Percentiles rank a stretch among this genome's conserved stretches.
phyloP scores from a whole-genome alignment of 2,113 vertebrate species.

The Rhinopomastus cyanomelas region DNA sequence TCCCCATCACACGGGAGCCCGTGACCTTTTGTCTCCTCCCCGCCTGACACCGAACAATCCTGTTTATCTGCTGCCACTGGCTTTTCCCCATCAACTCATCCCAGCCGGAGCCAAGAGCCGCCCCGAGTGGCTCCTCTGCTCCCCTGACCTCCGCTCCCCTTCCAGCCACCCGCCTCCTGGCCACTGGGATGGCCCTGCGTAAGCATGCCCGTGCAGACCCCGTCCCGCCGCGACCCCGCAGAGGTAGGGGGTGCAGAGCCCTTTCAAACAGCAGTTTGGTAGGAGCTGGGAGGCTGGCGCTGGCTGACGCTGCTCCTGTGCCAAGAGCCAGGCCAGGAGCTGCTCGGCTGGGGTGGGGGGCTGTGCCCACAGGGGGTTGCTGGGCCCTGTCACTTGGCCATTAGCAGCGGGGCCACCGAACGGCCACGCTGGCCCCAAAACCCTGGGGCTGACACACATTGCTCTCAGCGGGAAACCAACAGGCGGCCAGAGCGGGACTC shows the following conservation, averaged over 20 bases:
- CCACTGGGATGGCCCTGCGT: fast-evolving
- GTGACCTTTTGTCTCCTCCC: constrained; percentile 68
- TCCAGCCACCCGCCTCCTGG: background rate
- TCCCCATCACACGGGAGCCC: constrained; percentile 62
- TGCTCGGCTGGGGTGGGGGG: background rate
- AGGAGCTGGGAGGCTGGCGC: fast-evolving
- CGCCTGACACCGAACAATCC: constrained; percentile 63
- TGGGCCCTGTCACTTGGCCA: background rate
- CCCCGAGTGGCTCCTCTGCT: background rate
- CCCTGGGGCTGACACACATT: background rate
- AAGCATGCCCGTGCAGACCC: fast-evolving
- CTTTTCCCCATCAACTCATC: constrained; percentile 63
- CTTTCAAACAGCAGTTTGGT: fast-evolving
- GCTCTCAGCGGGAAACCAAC: background rate
- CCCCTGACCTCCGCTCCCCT: background rate
- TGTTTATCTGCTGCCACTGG: constrained; percentile 66
- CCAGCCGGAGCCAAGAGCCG: constrained; percentile 48
- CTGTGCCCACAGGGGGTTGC: no score
- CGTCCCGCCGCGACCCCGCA: background rate
- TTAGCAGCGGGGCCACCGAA: background rate
- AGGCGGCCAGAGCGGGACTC: background rate
- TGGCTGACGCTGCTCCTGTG: background rate
- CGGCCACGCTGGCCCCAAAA: background rate
- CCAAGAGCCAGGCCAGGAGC: background rate
- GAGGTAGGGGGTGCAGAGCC: background rate